Evolutionary conservation across 2,888 invertebrate genomes (phyloP), one percentile per base, ranked within the genome.

Genomic region (Pristionchus mayeri): DNA sequence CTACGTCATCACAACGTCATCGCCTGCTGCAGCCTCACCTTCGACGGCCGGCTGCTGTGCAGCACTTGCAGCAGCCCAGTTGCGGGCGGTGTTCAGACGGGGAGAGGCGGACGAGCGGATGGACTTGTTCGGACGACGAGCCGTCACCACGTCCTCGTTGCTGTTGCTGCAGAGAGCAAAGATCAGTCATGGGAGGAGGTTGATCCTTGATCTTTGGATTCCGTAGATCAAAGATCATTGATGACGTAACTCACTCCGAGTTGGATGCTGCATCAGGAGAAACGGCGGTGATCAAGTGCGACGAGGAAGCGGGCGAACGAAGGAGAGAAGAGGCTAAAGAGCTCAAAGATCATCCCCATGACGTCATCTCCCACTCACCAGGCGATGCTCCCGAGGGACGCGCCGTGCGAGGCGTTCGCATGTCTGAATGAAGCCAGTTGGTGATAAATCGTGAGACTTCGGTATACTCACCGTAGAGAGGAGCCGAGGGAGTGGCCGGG

Each of bases 361-460:
- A 71, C 40, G 40, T n/a, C 71, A 71, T 71, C 71, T 11, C 21
- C 54, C 13, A 34, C 71, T 71, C 71, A 71, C 71, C 71, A 24
- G 71, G 71, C 71, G 71, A 71, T 11, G 71, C 71, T 0, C 16
- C 30, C 11, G 71, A 9, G 7, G n/a, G 40, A 34, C 63, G 63
- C 3, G 71, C 71, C 11, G 71, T 71, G 71, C 71, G 71, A 44
- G 71, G 71, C 40, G 71, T 71, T 40, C 71, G 71, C 71, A 71
- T 71, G 40, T 71, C 71, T 71, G 40, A 71, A 2, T 21, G 27
- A 67, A 18, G 34, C n/a, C 40, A 67, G 37, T 40, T 37, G 4
- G 21, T 21, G 54, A 37, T 67, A 27, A 30, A 60, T 60, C 30
- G 30, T n/a, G n/a, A 1, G 24, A 21, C 71, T 71, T 40, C 71